Conservation (phyloP, 2,797 vertebrate genomes). For the Gouania willdenowi region DNA sequence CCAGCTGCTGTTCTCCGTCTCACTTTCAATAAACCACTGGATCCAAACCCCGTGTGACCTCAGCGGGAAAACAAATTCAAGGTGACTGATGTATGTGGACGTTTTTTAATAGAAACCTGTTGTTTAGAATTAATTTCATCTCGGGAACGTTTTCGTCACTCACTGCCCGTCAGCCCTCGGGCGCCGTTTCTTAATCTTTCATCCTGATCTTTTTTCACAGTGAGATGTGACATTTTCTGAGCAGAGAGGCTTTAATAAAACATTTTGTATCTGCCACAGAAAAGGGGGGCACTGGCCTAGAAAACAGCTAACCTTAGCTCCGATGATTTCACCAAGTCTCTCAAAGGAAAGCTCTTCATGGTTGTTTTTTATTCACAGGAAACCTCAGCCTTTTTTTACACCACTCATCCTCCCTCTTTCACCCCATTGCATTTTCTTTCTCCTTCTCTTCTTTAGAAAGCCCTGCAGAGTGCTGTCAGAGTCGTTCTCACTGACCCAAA, state of each 20-base stretch:
- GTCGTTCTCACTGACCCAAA: too few species aligned
- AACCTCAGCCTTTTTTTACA: too few species aligned
- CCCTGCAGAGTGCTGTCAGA: too few species aligned
- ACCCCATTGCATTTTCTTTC: conserved; percentile 22
- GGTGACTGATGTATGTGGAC: conserved; percentile 34
- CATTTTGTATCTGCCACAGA: conserved; percentile 40
- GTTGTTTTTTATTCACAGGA: too few species aligned
- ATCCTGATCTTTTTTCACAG: conserved; percentile 16
- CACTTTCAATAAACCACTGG: too few species aligned
- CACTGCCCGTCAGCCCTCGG: conserved; percentile 6
- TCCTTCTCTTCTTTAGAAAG: conserved; percentile 12
- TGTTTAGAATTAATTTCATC: conserved; percentile 25
- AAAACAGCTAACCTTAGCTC: conserved; percentile 54
- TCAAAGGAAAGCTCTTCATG: conserved; percentile 26
- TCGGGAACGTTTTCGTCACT: conserved; percentile 15
- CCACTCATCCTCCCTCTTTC: conserved; percentile 16
- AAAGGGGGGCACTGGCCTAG: conserved; percentile 20
- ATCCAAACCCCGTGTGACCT: conserved; percentile 36
- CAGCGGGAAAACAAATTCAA: conserved; percentile 19
- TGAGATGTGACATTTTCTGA: conserved; percentile 43
- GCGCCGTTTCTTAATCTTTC: conserved; percentile 14
- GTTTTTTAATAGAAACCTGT: conserved; percentile 27
- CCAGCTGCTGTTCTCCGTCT: too few species aligned
- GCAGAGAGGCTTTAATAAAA: conserved; percentile 56
- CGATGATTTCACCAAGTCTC: conserved; percentile 19